phyloP scores from a whole-genome alignment of 1,140 invertebrate species.

The Diplogasteroides magnus region DNA sequence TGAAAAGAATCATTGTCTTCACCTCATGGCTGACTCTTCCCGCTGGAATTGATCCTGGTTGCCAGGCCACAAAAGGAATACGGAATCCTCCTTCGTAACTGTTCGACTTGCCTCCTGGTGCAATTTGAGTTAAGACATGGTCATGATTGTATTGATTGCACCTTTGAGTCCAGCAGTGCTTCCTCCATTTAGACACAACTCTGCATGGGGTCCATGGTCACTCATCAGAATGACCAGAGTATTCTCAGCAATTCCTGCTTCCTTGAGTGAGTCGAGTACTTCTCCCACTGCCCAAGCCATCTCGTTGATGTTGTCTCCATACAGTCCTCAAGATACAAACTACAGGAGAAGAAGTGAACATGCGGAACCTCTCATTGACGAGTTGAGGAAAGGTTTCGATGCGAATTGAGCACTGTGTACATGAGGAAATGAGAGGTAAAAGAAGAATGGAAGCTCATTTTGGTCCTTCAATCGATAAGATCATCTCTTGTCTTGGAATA shows the following conservation, averaged over 20 bases:
- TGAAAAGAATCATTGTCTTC: background rate
- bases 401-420: constrained; percentile 54
- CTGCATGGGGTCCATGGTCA: constrained; percentile 54
- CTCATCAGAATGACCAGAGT: constrained; percentile 52
- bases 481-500: background rate
- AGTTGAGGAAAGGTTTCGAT: constrained; percentile 38
- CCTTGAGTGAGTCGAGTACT: constrained; percentile 37
- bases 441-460: constrained; percentile 49
- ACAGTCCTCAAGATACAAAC: constrained; percentile 28
- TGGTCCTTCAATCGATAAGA: constrained; percentile 22
- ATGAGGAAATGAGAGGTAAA: constrained; percentile 56
- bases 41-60: constrained; percentile 48
- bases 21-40: constrained; percentile 45
- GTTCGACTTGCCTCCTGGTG: constrained; percentile 51
- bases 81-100: constrained; percentile 52
- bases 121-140: background rate
- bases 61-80: constrained; percentile 53
- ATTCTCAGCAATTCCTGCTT: constrained; percentile 35
- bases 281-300: constrained; percentile 56
- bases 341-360: background rate
- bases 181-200: constrained; percentile 53
- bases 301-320: constrained; percentile 50
- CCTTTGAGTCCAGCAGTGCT: constrained; percentile 49
- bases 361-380: constrained; percentile 37
- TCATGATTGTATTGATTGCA: background rate